phyloP scores from a whole-genome alignment of 2,797 vertebrate genomes.

The Pseudopleuronectes americanus region DNA sequence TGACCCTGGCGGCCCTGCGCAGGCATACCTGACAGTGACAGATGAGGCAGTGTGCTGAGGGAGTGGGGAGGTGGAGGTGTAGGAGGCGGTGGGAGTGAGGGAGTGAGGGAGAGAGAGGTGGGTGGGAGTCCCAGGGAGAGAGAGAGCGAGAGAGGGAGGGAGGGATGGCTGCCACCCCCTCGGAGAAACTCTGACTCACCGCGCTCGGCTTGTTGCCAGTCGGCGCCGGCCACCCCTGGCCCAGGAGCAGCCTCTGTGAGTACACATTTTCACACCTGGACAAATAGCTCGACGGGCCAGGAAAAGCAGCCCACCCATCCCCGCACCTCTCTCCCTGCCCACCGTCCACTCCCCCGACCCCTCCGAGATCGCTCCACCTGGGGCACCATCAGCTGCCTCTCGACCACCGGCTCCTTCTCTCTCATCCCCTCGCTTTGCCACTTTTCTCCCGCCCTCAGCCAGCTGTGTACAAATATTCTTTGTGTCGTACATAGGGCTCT shows the following conservation, averaged over 20 bases:
- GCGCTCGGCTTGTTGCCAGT: slow-evolving; percentile 72
- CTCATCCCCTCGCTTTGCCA: slow-evolving; percentile 18
- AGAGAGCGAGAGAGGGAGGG: slow-evolving; percentile 13
- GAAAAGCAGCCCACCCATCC: slow-evolving; percentile 76
- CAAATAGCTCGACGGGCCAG: slow-evolving; percentile 78
- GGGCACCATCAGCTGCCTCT: slow-evolving; percentile 44
- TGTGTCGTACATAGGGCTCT: slow-evolving; percentile 27
- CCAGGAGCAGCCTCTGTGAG: slow-evolving; percentile 72
- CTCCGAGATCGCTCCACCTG: slow-evolving; percentile 60
- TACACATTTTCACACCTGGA: slow-evolving; percentile 84
- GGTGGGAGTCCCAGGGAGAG: slow-evolving; percentile 60
- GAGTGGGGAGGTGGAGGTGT: slow-evolving; percentile 44
- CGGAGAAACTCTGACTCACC: slow-evolving; percentile 82
- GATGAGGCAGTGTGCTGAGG: slow-evolving; percentile 79
- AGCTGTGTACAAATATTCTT: slow-evolving; percentile 31
- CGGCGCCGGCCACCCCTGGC: slow-evolving; percentile 61
- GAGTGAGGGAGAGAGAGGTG: slow-evolving; percentile 21
- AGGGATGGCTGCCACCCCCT: slow-evolving; percentile 68
- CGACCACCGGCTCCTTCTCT: slow-evolving; percentile 34
- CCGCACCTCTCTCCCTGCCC: slow-evolving; percentile 52
- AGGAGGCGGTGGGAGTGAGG: slow-evolving; percentile 22
- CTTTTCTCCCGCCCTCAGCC: slow-evolving; percentile 42
- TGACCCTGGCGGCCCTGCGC: slow-evolving; percentile 68
- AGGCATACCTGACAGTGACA: slow-evolving; percentile 79
- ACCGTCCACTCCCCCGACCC: slow-evolving; percentile 45